Conservation (phyloP, 1,140 invertebrate species). For the Drosophila lowei region DNA sequence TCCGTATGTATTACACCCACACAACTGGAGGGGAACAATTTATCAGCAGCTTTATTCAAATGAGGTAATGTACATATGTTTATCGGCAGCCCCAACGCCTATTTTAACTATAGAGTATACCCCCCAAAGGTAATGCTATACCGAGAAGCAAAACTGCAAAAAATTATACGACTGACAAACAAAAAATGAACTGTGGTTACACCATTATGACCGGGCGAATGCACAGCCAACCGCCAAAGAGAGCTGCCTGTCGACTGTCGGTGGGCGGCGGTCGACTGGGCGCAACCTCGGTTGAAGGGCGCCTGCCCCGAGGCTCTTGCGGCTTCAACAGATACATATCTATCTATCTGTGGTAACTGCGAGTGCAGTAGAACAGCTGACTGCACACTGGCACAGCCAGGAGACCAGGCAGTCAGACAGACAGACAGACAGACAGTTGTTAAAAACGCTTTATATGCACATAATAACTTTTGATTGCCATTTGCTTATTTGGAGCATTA, state of each 20-base stretch:
- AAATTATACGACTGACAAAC: constrained; percentile 17
- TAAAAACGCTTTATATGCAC: constrained; percentile 65
- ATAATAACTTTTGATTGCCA: constrained; percentile 73
- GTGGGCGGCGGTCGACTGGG: neutral
- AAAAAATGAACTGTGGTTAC: constrained; percentile 66
- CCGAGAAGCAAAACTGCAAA: constrained; percentile 25
- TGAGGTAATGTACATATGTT: constrained; percentile 37
- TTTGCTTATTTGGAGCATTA: constrained; percentile 77
- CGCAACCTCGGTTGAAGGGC: constrained; percentile 67
- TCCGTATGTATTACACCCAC: constrained; percentile 32
- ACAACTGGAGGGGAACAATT: constrained; percentile 7
- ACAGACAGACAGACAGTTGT: constrained; percentile 41
- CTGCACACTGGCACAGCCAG: constrained; percentile 15
- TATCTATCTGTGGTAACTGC: constrained; percentile 2
- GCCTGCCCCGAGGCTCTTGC: constrained; percentile 28
- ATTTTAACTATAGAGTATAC: constrained; percentile 44
- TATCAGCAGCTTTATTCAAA: constrained; percentile 33
- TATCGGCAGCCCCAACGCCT: constrained; percentile 33
- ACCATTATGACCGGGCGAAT: constrained; percentile 71
- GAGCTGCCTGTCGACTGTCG: constrained; percentile 28
- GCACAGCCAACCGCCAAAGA: constrained; percentile 49
- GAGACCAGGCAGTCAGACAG: neutral
- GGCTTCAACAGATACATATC: constrained; percentile 22
- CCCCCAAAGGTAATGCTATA: constrained; percentile 41
- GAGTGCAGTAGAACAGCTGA: constrained; percentile 30